Evolutionary conservation across 2,797 vertebrate genomes (phyloP), one percentile per base, ranked within the genome.

Genomic region (Natrix natrix): DNA sequence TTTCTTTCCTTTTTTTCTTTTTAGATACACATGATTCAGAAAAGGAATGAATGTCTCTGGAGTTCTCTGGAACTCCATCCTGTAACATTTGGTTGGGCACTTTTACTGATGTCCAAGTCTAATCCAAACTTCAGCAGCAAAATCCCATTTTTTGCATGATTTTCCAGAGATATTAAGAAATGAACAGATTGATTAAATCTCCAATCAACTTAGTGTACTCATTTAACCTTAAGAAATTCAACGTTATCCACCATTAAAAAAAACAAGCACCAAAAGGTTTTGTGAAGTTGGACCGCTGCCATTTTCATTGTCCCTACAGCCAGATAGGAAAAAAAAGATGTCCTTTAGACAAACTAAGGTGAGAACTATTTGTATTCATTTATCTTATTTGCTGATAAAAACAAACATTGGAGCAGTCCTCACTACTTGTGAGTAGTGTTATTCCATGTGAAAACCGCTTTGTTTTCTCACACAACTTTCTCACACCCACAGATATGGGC

Each of bases 271-370:
- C n/a, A 32, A 69, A 16, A 63, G 4, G 8, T 32, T 69, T 69
- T 69, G 66, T 2, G 1, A n/a, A 16, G 28, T 14, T 37, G n/a
- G n/a, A 8, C 0, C 0, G 2, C 14, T 32, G n/a, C 14, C n/a
- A 37, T 20, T 32, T 32, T 14, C 66, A 1, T 37, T 32, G 32
- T 37, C 66, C 14, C 66, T 32, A 32, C 5, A 32, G 14, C n/a
- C 28, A 32, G 66, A 16, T 12, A 32, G n/a, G 66, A 74, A 74
- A 74, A 66, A 74, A 74, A 74, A 74, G 16, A 37, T 74, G 16
- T 74, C 32, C 32, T 74, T 74, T 17, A 37, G 28, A 74, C 66
- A 37, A 74, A 37, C 16, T 37, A 74, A 17, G 32, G 66, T 17
- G 66, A 74, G 16, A 74, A 74, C 66, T 74, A 37, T 16, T 16